Percentiles rank a stretch among this genome's conserved stretches.
Conservation (phyloP, 2,797 vertebrate species). For the Lophotriccus pileatus region DNA sequence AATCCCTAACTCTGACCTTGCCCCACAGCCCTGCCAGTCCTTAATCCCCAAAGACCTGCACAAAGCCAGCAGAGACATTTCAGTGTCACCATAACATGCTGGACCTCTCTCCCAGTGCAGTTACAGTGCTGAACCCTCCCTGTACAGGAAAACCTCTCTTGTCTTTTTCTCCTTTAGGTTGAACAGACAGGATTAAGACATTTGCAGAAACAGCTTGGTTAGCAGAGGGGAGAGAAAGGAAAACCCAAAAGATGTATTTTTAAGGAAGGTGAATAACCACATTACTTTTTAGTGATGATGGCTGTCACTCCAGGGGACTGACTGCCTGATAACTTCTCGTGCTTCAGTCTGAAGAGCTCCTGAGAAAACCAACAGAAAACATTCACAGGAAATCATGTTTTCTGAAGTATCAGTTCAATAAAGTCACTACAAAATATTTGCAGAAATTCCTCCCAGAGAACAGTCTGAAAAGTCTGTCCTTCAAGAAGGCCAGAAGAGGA, state of each 20-base stretch:
- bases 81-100: fast-evolving
- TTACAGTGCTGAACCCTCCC: neutral
- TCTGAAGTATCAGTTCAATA: neutral
- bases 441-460: neutral
- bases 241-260: neutral
- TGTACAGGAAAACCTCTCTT: fast-evolving
- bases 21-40: neutral
- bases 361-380: slow-evolving; percentile 56
- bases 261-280: neutral
- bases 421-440: neutral
- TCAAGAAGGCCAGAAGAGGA: neutral
- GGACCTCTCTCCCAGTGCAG: neutral
- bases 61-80: neutral
- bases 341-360: slow-evolving; percentile 85
- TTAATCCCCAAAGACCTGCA: neutral
- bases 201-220: neutral
- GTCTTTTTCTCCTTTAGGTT: neutral
- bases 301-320: slow-evolving; percentile 80
- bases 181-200: too few relatives aligned
- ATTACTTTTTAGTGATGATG: slow-evolving; percentile 89
- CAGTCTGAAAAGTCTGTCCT: neutral
- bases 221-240: neutral
- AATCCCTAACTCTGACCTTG: fast-evolving
- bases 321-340: slow-evolving; percentile 70
- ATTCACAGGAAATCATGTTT: neutral